A percentile compares a stretch with the other conserved stretches of the same genome.
Conservation (phyloP, 1,140 invertebrate genomes). For the Heliconius melpomene region DNA sequence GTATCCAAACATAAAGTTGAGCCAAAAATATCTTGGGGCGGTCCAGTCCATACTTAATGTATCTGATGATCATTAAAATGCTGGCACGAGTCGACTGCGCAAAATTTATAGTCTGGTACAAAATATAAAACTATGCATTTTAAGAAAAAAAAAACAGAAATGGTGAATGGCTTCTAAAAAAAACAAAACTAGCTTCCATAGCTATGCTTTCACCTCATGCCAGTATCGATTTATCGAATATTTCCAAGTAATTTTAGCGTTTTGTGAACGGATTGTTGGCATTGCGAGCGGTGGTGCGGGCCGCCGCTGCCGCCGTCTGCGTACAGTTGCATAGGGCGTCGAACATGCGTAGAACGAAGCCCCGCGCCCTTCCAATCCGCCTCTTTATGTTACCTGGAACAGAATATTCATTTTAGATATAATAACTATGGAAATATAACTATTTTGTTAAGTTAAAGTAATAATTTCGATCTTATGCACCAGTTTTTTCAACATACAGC, state of each 20-base stretch:
- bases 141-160: no score
- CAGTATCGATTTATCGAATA: constrained; percentile 18
- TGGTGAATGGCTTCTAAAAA: no score
- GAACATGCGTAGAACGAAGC: constrained; percentile 82
- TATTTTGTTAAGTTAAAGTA: no score
- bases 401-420: constrained; percentile 28
- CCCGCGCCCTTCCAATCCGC: constrained; percentile 81
- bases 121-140: neutral
- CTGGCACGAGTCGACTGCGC: neutral
- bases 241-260: constrained; percentile 52
- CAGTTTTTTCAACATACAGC: no score
- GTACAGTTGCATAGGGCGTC: constrained; percentile 84
- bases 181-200: no score
- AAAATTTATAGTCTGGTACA: neutral
- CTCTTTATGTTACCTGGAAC: constrained; percentile 78
- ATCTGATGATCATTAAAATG: neutral
- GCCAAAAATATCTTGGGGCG: neutral
- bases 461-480: no score
- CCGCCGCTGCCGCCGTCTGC: constrained; percentile 81
- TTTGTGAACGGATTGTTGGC: constrained; percentile 68
- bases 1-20: neutral
- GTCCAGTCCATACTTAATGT: neutral
- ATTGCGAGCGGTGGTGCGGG: constrained; percentile 67
- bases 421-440: neutral
- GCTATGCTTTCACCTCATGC: neutral